Evolutionary conservation across 1,140 invertebrate species (phyloP).

Genomic region (Drosophila ananassae): DNA sequence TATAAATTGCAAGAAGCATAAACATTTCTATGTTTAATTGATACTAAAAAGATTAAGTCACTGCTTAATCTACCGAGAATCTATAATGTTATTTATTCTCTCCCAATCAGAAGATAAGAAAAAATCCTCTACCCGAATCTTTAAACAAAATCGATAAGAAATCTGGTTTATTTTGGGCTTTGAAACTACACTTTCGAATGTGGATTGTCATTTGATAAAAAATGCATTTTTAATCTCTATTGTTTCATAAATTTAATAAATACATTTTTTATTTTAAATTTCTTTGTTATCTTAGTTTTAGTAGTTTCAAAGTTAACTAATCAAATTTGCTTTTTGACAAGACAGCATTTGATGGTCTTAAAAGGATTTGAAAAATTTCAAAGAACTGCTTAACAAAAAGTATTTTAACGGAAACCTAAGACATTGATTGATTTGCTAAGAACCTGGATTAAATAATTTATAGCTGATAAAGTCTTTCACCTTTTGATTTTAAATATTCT

Average conservation of each 20-base stretch:
- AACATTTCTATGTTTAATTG: slow-evolving; percentile 2
- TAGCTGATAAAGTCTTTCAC: neutral
- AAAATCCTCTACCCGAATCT: neutral
- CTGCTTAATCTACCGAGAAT: neutral
- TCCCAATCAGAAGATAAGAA: neutral
- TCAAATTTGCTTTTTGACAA: neutral
- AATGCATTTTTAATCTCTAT: neutral
- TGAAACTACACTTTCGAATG: neutral
- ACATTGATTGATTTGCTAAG: slow-evolving; percentile 1
- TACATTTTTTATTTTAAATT: neutral
- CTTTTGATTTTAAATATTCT: too few species aligned
- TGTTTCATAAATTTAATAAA: neutral
- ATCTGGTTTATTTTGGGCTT: neutral
- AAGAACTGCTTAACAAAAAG: neutral
- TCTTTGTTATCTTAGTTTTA: neutral
- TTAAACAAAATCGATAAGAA: neutral
- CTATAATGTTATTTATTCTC: neutral
- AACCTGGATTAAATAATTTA: neutral
- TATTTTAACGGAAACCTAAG: neutral
- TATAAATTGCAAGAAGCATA: slow-evolving; percentile 29
- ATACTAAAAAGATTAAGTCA: slow-evolving; percentile 4
- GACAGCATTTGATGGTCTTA: neutral
- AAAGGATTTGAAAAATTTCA: neutral
- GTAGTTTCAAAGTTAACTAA: too few species aligned
- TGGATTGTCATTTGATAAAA: too few species aligned